Conservation (phyloP, 2,113 vertebrate species). For the Indicator maculatus region DNA sequence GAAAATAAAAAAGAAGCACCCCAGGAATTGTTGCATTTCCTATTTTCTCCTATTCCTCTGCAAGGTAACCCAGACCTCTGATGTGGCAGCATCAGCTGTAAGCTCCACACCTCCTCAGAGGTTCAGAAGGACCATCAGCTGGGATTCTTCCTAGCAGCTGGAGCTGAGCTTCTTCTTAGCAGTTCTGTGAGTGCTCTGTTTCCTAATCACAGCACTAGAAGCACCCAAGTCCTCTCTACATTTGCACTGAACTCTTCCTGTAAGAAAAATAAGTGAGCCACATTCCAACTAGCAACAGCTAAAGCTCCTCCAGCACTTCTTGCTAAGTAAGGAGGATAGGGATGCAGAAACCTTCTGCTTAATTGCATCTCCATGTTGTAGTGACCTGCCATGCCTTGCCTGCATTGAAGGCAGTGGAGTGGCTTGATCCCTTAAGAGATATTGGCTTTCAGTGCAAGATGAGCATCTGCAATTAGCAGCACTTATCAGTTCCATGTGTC, state of each 20-base stretch:
- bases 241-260: neutral
- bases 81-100: fast-evolving
- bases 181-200: fast-evolving
- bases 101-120: neutral
- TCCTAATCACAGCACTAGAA: neutral
- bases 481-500: neutral
- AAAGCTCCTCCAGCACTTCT: neutral
- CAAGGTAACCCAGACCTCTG: neutral
- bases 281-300: neutral
- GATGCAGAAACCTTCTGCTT: neutral
- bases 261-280: neutral
- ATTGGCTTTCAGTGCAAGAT: neutral
- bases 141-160: neutral
- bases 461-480: conserved; percentile 62
- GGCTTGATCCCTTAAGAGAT: conserved; percentile 17
- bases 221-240: neutral
- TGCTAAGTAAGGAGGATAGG: neutral
- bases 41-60: neutral
- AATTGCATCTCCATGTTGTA: neutral
- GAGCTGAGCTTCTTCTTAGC: neutral
- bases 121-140: neutral
- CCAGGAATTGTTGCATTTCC: neutral
- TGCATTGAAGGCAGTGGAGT: neutral
- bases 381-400: conserved; percentile 15
- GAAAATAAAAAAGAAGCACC: neutral